phyloP scores from a whole-genome alignment of 2,797 vertebrate genomes.

The Rachycentron canadum region DNA sequence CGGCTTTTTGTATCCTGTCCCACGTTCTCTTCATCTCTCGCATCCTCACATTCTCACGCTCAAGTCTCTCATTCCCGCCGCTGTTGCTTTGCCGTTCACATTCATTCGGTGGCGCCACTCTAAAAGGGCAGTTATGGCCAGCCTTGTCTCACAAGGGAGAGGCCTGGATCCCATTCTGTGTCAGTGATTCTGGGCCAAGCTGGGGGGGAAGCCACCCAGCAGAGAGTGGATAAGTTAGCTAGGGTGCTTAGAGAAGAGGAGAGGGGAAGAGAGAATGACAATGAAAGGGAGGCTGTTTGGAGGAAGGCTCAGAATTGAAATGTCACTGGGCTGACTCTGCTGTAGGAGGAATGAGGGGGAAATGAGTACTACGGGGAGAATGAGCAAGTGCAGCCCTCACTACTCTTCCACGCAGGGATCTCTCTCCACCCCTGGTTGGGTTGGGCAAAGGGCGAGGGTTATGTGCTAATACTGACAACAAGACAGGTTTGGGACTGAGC shows the following conservation, averaged over 20 bases:
- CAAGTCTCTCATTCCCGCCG: conserved; percentile 44
- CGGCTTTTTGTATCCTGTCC: conserved; percentile 40
- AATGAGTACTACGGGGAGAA: conserved; percentile 13
- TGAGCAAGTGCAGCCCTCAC: conserved; percentile 40
- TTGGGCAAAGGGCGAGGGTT: conserved; percentile 4
- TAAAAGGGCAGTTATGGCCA: conserved; percentile 62
- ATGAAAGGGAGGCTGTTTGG: conserved; percentile 14
- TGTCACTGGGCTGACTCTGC: conserved; percentile 10
- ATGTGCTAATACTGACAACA: conserved; percentile 77
- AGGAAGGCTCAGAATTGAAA: conserved; percentile 46
- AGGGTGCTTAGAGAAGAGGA: conserved; percentile 15
- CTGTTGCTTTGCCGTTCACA: conserved; percentile 73
- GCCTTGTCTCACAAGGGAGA: conserved; percentile 82
- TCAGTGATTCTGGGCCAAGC: conserved; percentile 53
- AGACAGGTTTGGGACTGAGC: conserved; percentile 71
- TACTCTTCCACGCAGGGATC: conserved; percentile 9
- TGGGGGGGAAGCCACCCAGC: conserved; percentile 14
- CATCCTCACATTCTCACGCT: conserved; percentile 53
- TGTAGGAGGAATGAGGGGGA: conserved; percentile 25
- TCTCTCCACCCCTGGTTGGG: conserved; percentile 12
- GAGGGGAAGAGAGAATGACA: conserved; percentile 10
- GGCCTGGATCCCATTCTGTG: conserved; percentile 71
- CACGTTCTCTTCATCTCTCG: conserved; percentile 26
- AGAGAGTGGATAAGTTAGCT: conserved; percentile 12
- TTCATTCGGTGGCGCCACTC: conserved; percentile 75